A percentile compares a stretch with the other conserved stretches of the same genome.
Evolutionary conservation across 2,113 vertebrate species (phyloP).

Genomic region (Channa maculata): DNA sequence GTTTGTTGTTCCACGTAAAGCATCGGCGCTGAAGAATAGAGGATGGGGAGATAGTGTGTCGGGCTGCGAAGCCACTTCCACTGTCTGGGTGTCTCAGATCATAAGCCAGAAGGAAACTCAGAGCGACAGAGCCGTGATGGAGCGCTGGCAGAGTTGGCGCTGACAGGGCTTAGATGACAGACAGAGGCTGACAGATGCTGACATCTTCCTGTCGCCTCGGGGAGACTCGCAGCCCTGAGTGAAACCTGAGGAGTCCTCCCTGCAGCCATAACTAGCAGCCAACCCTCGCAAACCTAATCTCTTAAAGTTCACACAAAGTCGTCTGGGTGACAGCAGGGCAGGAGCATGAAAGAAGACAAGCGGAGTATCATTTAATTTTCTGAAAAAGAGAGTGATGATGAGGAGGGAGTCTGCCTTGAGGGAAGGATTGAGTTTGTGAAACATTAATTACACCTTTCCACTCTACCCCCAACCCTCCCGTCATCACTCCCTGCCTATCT

Average conservation of each 20-base stretch:
- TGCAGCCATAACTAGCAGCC: slow-evolving; percentile 69
- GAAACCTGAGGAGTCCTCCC: slow-evolving; percentile 81
- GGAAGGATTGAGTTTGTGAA: slow-evolving; percentile 71
- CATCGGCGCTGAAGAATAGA: slow-evolving; percentile 29
- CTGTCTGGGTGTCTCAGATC: slow-evolving; percentile 76
- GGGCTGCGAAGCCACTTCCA: slow-evolving; percentile 49
- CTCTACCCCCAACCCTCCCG: slow-evolving; percentile 23
- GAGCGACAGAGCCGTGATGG: slow-evolving; percentile 75
- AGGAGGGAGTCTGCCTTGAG: slow-evolving; percentile 44
- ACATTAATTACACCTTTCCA: slow-evolving; percentile 78
- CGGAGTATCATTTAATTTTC: slow-evolving; percentile 75
- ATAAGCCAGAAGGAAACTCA: slow-evolving; percentile 74
- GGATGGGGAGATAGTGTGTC: slow-evolving; percentile 12
- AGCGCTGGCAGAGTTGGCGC: slow-evolving; percentile 64
- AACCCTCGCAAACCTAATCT: slow-evolving; percentile 75
- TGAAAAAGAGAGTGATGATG: slow-evolving; percentile 54
- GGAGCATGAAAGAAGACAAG: slow-evolving; percentile 69
- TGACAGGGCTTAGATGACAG: slow-evolving; percentile 80
- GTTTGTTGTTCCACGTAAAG: slow-evolving; percentile 74
- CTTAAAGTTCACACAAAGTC: slow-evolving; percentile 75
- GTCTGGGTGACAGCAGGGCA: slow-evolving; percentile 72
- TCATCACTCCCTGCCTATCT: slow-evolving; percentile 49
- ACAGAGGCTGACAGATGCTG: slow-evolving; percentile 82
- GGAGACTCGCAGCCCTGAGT: slow-evolving; percentile 70
- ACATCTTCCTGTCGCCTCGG: slow-evolving; percentile 82